A percentile compares a stretch with the other conserved stretches of the same genome.
Conservation (phyloP, 2,797 vertebrate genomes). For the Erithacus rubecula region DNA sequence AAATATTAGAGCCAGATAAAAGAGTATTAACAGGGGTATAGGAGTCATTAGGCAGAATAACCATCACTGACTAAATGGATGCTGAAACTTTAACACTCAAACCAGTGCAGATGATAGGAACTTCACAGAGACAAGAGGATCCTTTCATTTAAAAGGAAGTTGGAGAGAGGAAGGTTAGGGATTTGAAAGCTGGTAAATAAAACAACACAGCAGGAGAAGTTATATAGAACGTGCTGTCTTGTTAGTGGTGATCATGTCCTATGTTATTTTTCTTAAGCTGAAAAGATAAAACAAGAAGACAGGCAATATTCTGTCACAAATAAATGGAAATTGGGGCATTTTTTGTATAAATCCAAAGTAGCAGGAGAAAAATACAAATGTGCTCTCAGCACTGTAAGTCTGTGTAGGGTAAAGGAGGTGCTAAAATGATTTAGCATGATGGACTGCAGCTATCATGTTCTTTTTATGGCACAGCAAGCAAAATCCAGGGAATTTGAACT, state of each 20-base stretch:
- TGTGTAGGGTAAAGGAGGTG: not conserved
- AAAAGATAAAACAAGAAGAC: constrained; percentile 55
- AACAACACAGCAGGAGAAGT: constrained; percentile 54
- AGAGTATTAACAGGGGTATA: constrained; percentile 49
- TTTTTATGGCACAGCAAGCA: not conserved
- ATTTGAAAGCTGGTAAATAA: constrained; percentile 70
- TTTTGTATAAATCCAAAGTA: constrained; percentile 33
- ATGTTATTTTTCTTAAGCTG: constrained; percentile 56
- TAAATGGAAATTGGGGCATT: constrained; percentile 53
- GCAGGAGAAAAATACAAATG: constrained; percentile 8
- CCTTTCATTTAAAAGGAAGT: constrained; percentile 63
- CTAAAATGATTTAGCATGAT: constrained; percentile 11
- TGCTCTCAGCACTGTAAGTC: not conserved
- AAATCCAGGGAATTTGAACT: not conserved
- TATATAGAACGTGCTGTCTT: constrained; percentile 41
- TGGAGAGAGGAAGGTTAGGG: constrained; percentile 59
- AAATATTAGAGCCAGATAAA: constrained; percentile 64
- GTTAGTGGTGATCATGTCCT: constrained; percentile 44
- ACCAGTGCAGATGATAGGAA: constrained; percentile 36
- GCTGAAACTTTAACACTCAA: constrained; percentile 55
- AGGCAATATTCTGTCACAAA: constrained; percentile 50
- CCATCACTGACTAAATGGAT: constrained; percentile 40
- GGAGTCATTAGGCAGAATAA: constrained; percentile 61
- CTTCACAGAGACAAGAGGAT: constrained; percentile 59
- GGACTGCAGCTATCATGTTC: not conserved